Conservation (phyloP, 2,797 vertebrate species). For the Coranthus polyacanthus region DNA sequence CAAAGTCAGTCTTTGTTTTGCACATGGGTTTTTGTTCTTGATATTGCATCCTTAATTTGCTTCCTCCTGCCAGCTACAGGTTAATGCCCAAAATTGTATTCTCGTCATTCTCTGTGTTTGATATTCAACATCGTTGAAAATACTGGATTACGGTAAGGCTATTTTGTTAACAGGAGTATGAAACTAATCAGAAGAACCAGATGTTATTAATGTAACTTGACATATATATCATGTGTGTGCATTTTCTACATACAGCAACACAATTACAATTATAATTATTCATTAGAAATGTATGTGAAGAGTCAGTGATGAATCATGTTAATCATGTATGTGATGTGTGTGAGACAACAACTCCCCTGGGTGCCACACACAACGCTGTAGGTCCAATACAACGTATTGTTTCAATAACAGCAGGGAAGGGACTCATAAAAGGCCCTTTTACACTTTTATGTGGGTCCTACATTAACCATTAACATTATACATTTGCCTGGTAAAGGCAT, state of each 20-base stretch:
- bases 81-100: background rate
- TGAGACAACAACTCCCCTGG: constrained; percentile 11
- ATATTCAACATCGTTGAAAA: background rate
- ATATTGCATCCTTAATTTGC: background rate
- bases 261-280: constrained; percentile 6
- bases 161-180: background rate
- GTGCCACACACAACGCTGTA: constrained; percentile 2
- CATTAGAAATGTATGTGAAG: constrained; percentile 6
- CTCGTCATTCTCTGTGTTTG: background rate
- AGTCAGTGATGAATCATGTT: constrained; percentile 23
- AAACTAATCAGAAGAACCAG: constrained; percentile 12
- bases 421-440: constrained; percentile 14
- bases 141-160: background rate
- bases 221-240: background rate
- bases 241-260: constrained; percentile 1
- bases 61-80: background rate
- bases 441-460: background rate
- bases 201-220: constrained; percentile 20
- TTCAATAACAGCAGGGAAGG: constrained; percentile 8
- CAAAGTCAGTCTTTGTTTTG: constrained; percentile 4
- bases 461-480: background rate
- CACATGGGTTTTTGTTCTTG: background rate
- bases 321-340: constrained; percentile 31
- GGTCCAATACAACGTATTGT: background rate
- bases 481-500: constrained; percentile 4